phyloP scores from a whole-genome alignment of 2,888 invertebrate genomes.

The Andrena praecox region DNA sequence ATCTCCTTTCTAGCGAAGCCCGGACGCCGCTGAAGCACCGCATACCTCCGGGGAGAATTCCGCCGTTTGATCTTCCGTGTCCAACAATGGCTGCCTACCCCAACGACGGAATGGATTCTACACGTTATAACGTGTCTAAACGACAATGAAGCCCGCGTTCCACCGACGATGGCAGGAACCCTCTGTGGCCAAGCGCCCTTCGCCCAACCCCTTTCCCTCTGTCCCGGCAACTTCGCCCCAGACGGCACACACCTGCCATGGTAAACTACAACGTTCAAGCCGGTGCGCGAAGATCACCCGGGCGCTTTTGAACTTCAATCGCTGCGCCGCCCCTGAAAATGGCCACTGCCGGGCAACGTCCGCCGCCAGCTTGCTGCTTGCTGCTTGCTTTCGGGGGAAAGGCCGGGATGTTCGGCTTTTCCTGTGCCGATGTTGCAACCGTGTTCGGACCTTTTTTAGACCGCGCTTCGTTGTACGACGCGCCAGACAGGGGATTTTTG shows the following conservation, averaged over 20 bases:
- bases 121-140: constrained; percentile 56
- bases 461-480: too few relatives aligned
- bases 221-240: neutral
- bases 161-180: constrained; percentile 15
- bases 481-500: too few relatives aligned
- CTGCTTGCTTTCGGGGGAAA: neutral
- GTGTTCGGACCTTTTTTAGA: too few relatives aligned
- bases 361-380: neutral
- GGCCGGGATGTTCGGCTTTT: too few relatives aligned
- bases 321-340: constrained; percentile 4
- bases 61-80: constrained; percentile 72
- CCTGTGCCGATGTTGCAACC: too few relatives aligned
- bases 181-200: neutral
- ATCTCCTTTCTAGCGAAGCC: constrained; percentile 62
- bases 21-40: constrained; percentile 56
- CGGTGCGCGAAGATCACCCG: neutral
- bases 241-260: constrained; percentile 13
- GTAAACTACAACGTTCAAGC: neutral
- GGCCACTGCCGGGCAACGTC: constrained; percentile 9
- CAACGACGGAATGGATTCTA: constrained; percentile 49
- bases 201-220: neutral
- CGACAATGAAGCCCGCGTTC: constrained; percentile 51
- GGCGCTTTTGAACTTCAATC: constrained; percentile 24
- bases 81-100: constrained; percentile 60
- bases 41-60: constrained; percentile 70